Conservation (phyloP, 2,797 vertebrate species). For the Intellagama lesueurii region DNA sequence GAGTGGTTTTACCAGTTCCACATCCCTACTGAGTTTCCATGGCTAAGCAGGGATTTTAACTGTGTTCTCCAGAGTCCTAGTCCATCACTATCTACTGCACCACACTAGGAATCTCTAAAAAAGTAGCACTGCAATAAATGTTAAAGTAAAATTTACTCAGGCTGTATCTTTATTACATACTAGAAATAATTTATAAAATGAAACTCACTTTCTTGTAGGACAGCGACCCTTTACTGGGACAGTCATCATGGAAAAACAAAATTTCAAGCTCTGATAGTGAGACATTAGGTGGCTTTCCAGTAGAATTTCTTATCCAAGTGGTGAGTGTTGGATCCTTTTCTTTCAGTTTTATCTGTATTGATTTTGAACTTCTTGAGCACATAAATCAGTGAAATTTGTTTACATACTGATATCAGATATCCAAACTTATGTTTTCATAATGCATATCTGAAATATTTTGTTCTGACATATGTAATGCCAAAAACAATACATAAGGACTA, state of each 20-base stretch:
- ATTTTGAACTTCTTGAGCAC: slow-evolving; percentile 7
- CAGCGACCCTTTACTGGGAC: slow-evolving; percentile 92
- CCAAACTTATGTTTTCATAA: slow-evolving; percentile 22
- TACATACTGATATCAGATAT: neutral
- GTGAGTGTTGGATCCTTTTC: slow-evolving; percentile 79
- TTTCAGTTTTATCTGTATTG: slow-evolving; percentile 42
- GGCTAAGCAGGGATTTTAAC: too few relatives aligned
- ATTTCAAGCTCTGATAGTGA: slow-evolving; percentile 90
- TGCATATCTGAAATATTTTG: neutral
- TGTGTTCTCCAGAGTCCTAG: too few relatives aligned
- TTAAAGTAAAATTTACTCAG: slow-evolving; percentile 25
- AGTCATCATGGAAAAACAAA: slow-evolving; percentile 94
- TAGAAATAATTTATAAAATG: slow-evolving; percentile 42
- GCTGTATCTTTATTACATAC: neutral
- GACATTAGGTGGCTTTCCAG: slow-evolving; percentile 96
- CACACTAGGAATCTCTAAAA: too few relatives aligned
- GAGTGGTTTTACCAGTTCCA: too few relatives aligned
- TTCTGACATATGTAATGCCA: slow-evolving; percentile 11
- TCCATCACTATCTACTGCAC: too few relatives aligned
- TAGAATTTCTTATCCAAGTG: slow-evolving; percentile 98
- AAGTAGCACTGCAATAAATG: neutral
- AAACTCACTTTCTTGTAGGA: slow-evolving; percentile 80
- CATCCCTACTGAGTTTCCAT: too few relatives aligned
- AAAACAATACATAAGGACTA: neutral
- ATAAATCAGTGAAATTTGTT: slow-evolving; percentile 9